phyloP scores from a whole-genome alignment of 2,113 vertebrate genomes.

The Platycercus adscitus region DNA sequence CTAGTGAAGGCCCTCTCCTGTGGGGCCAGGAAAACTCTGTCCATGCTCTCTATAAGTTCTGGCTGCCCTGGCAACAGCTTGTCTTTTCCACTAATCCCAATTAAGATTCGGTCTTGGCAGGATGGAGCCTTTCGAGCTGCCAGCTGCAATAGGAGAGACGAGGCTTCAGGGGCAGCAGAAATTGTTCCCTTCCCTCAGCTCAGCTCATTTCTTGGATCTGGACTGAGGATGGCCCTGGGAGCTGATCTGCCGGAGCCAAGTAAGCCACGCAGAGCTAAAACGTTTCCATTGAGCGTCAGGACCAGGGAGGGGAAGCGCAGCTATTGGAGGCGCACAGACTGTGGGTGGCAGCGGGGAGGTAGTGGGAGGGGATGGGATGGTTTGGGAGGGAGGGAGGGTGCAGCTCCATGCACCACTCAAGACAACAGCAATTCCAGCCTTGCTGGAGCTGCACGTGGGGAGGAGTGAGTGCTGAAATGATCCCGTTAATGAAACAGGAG shows the following conservation, averaged over 20 bases:
- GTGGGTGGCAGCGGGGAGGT: not conserved
- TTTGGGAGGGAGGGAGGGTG: not conserved
- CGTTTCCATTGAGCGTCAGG: conserved; percentile 10
- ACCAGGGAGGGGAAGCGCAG: not conserved
- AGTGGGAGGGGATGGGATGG: not conserved
- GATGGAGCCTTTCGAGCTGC: conserved; percentile 24
- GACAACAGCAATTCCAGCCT: not conserved
- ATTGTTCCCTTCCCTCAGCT: conserved; percentile 33
- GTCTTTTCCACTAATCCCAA: conserved; percentile 66
- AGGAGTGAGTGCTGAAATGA: fast-evolving
- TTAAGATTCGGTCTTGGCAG: conserved; percentile 53
- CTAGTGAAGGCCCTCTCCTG: not conserved
- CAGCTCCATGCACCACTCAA: not conserved
- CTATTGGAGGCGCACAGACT: fast-evolving
- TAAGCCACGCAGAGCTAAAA: conserved; percentile 40
- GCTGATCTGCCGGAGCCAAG: conserved; percentile 21
- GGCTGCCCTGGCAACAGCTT: conserved; percentile 40
- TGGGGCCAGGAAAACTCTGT: not conserved
- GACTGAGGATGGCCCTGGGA: conserved; percentile 13
- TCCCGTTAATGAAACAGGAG: fast-evolving
- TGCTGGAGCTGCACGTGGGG: not conserved
- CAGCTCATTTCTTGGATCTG: conserved; percentile 31
- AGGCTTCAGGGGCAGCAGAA: conserved; percentile 51
- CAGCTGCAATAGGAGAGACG: conserved; percentile 53
- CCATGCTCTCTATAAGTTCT: not conserved